Evolutionary conservation across 1,140 invertebrate species (phyloP).

Genomic region (Drosophila gunungcola): DNA sequence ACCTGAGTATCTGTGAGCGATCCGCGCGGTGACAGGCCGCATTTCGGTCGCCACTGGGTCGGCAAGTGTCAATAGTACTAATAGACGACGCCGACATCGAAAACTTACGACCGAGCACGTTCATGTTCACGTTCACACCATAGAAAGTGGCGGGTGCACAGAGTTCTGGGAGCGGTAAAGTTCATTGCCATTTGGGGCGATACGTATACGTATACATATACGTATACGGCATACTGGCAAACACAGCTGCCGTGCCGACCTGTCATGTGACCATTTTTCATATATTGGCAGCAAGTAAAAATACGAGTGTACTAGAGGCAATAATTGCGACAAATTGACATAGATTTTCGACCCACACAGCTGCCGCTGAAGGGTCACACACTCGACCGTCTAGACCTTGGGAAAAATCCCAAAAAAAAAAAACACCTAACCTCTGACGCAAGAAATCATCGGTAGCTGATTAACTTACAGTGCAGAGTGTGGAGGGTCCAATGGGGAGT

Average conservation of each 20-base stretch:
- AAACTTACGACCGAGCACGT: slow-evolving; percentile 54
- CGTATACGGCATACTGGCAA: slow-evolving; percentile 32
- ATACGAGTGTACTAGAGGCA: slow-evolving; percentile 3
- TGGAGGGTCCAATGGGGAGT: slow-evolving; percentile 14
- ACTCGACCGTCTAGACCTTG: slow-evolving; percentile 44
- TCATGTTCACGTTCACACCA: slow-evolving; percentile 15
- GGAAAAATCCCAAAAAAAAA: slow-evolving; percentile 2
- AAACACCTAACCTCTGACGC: slow-evolving; percentile 36
- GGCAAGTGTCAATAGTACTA: slow-evolving; percentile 82
- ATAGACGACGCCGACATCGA: slow-evolving; percentile 56
- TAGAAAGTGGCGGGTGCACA: slow-evolving; percentile 12
- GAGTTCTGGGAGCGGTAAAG: slow-evolving; percentile 69
- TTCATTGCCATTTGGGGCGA: slow-evolving; percentile 76
- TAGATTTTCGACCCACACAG: slow-evolving; percentile 31
- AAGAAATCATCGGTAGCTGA: slow-evolving; percentile 39
- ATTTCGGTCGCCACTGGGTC: slow-evolving; percentile 64
- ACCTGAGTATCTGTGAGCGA: slow-evolving; percentile 62
- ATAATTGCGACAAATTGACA: slow-evolving; percentile 18
- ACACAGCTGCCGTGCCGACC: slow-evolving; percentile 70
- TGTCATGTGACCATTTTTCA: slow-evolving; percentile 79
- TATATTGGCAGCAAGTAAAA: slow-evolving; percentile 15
- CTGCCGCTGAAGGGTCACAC: slow-evolving; percentile 48
- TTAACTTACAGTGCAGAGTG: slow-evolving; percentile 38
- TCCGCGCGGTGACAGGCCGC: slow-evolving; percentile 75
- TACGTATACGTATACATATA: slow-evolving; percentile 8